phyloP scores from a whole-genome alignment of 2,888 invertebrate species.

The Tachina lurida region DNA sequence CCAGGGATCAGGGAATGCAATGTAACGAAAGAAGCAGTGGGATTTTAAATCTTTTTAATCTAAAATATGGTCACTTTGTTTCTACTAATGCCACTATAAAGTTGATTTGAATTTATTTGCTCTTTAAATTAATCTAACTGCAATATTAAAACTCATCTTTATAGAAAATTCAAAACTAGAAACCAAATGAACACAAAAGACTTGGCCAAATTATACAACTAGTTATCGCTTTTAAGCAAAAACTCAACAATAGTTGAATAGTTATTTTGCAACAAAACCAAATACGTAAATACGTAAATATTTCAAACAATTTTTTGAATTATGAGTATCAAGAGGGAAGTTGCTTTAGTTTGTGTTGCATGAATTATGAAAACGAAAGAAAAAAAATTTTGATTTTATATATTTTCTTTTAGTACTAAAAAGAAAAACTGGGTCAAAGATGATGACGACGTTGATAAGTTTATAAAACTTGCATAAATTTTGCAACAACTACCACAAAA shows the following conservation, averaged over 20 bases:
- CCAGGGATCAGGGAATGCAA: no score
- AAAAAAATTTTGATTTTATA: slow-evolving; percentile 27
- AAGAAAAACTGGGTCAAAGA: slow-evolving; percentile 68
- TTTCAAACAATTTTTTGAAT: slow-evolving; percentile 53
- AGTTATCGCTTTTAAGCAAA: slow-evolving; percentile 52
- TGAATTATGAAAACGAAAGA: slow-evolving; percentile 40
- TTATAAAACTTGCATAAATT: slow-evolving; percentile 65
- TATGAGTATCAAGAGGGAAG: slow-evolving; percentile 56
- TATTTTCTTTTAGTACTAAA: slow-evolving; percentile 14
- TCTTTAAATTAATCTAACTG: slow-evolving; percentile 27
- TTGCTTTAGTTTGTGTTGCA: slow-evolving; percentile 8
- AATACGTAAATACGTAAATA: slow-evolving; percentile 17
- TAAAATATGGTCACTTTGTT: not conserved
- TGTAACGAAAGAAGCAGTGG: no score
- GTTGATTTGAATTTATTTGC: slow-evolving; percentile 23
- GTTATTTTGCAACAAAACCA: slow-evolving; percentile 10
- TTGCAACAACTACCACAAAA: slow-evolving; percentile 34
- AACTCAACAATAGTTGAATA: slow-evolving; percentile 20
- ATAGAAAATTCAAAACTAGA: slow-evolving; percentile 40
- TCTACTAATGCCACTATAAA: not conserved
- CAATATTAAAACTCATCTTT: slow-evolving; percentile 9
- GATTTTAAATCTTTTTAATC: not conserved
- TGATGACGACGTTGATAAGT: slow-evolving; percentile 68
- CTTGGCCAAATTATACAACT: slow-evolving; percentile 52
- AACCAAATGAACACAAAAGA: slow-evolving; percentile 28